Evolutionary conservation across 1,140 invertebrate genomes (phyloP).

Genomic region (fruit fly (Drosophila melanogaster)): DNA sequence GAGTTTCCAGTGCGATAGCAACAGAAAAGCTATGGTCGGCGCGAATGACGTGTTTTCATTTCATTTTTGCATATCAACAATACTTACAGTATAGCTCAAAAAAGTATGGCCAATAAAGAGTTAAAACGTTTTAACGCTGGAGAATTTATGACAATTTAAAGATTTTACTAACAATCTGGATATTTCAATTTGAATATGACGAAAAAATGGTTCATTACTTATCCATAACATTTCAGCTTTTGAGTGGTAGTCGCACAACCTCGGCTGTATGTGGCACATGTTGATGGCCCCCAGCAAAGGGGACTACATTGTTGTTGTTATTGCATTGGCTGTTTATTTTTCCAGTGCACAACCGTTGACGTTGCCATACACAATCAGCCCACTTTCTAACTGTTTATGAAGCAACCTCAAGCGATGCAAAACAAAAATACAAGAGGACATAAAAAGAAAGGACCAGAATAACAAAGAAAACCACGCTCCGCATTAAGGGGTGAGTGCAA

Average conservation of each 20-base stretch:
- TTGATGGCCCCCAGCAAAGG: conserved; percentile 66
- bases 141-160: no score
- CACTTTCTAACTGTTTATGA: conserved; percentile 72
- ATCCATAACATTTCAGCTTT: background rate
- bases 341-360: conserved; percentile 70
- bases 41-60: conserved; percentile 73
- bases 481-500: conserved; percentile 20
- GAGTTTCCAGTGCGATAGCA: conserved; percentile 72
- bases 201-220: no score
- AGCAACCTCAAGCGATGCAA: conserved; percentile 64
- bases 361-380: conserved; percentile 65
- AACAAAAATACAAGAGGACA: conserved; percentile 57
- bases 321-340: conserved; percentile 64
- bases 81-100: conserved; percentile 2
- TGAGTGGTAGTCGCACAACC: background rate
- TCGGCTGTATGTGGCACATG: conserved; percentile 24
- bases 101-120: no score
- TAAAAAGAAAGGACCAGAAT: conserved; percentile 33
- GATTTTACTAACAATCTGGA: no score
- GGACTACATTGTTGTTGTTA: conserved; percentile 45
- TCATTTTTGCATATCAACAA: conserved; percentile 36
- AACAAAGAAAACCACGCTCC: conserved; percentile 49
- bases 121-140: no score
- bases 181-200: no score
- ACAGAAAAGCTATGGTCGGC: conserved; percentile 41